phyloP scores from a whole-genome alignment of 2,888 invertebrate species.

The Limnephilus auricula region DNA sequence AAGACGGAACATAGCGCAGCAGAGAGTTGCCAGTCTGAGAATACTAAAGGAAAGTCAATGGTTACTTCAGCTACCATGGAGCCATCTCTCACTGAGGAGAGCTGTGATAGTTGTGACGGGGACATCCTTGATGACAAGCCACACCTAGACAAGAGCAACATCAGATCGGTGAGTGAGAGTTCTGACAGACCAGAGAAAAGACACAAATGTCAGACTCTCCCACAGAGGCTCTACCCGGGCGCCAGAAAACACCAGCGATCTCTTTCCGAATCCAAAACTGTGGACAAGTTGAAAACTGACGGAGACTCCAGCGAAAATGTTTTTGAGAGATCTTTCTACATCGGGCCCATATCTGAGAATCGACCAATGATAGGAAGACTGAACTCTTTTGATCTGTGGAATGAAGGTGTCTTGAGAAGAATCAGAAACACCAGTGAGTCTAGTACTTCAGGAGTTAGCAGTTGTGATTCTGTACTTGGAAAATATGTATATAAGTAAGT shows the following conservation, averaged over 20 bases:
- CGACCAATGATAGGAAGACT: constrained; percentile 71
- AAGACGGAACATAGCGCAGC: constrained; percentile 75
- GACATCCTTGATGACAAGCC: constrained; percentile 72
- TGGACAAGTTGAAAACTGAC: constrained; percentile 78
- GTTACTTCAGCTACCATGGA: constrained; percentile 68
- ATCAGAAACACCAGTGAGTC: constrained; percentile 82
- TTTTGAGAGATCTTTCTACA: constrained; percentile 71
- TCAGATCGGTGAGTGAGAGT: constrained; percentile 57
- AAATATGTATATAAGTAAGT: constrained; percentile 79
- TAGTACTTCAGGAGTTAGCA: constrained; percentile 89
- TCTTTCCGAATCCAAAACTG: constrained; percentile 84
- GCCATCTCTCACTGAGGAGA: constrained; percentile 65
- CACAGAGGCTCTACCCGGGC: constrained; percentile 75
- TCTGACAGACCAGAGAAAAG: constrained; percentile 70
- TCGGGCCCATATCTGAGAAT: constrained; percentile 63
- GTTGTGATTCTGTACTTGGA: constrained; percentile 85
- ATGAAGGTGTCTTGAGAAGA: constrained; percentile 71
- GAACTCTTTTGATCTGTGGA: constrained; percentile 74
- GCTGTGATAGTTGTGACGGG: constrained; percentile 69
- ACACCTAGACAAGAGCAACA: constrained; percentile 66
- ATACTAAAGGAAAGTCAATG: constrained; percentile 67
- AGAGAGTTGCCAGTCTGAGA: constrained; percentile 74
- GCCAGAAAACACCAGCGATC: constrained; percentile 79
- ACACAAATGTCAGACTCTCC: constrained; percentile 78
- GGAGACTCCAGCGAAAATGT: constrained; percentile 67